phyloP scores from a whole-genome alignment of 2,888 invertebrate genomes.

The Chloromyia formosa region DNA sequence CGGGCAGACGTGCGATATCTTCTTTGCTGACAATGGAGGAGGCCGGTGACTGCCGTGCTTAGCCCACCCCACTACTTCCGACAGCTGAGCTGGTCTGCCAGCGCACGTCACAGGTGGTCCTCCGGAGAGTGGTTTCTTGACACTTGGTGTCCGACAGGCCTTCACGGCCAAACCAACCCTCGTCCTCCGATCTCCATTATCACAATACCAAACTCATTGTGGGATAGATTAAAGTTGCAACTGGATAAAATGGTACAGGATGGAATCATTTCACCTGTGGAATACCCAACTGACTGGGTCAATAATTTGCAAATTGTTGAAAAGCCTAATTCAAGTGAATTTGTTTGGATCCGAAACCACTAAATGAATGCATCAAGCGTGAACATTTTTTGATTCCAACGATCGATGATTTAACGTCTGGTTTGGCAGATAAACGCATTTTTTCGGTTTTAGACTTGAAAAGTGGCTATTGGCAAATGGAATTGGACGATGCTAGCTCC shows the following conservation, averaged over 20 bases:
- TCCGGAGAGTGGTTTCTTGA: no score
- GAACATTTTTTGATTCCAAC: constrained; percentile 54
- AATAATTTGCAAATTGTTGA: constrained; percentile 45
- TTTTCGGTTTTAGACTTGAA: constrained; percentile 30
- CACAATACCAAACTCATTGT: constrained; percentile 49
- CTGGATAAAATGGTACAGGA: constrained; percentile 47
- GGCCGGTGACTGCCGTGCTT: no score
- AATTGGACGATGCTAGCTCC: constrained; percentile 43
- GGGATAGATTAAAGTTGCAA: constrained; percentile 14
- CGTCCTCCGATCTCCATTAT: constrained; percentile 50
- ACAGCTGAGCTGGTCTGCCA: no score
- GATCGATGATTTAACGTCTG: constrained; percentile 51
- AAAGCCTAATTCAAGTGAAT: not conserved
- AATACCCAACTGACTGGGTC: constrained; percentile 52
- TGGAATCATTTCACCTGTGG: constrained; percentile 51
- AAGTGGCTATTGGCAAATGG: constrained; percentile 51
- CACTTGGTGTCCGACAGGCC: no score
- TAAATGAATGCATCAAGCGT: constrained; percentile 53
- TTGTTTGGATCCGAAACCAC: constrained; percentile 48
- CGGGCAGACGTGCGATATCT: no score
- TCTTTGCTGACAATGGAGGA: no score
- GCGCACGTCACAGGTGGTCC: no score
- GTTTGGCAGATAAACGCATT: constrained; percentile 45
- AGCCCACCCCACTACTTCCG: no score
- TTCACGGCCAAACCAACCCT: no score